These are phyloP conservation scores for Todiramphus chloris DNA, from an alignment of 2,113 vertebrate species.

Conservation along the genomic window DNA sequence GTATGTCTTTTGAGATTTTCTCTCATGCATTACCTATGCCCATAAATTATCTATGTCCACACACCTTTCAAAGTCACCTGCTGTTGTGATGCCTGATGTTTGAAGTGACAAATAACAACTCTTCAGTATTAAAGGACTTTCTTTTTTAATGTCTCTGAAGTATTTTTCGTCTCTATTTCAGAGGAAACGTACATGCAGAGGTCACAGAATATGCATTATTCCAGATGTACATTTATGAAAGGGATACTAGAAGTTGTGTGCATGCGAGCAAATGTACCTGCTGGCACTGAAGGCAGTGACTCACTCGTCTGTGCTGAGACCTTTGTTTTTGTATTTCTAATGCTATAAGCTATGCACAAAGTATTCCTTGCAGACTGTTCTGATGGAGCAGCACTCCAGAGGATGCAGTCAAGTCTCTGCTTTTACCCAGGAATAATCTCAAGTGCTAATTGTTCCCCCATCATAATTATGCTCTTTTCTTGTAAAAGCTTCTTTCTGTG, in stretches of 20 bases:
- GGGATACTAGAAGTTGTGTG: neutral
- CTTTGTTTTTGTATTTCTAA: neutral
- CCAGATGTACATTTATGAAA: neutral
- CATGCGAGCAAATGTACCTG: neutral
- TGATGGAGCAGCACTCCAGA: neutral
- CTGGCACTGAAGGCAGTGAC: neutral
- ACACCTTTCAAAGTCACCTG: neutral
- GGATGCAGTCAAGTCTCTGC: neutral
- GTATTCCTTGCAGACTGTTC: neutral
- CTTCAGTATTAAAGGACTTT: neutral
- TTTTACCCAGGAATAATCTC: neutral
- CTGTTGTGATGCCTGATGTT: neutral
- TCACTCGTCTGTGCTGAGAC: neutral
- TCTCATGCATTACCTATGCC: neutral
- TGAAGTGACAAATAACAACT: neutral
- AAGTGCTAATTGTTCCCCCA: neutral
- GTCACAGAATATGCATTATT: neutral
- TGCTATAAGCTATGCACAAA: neutral
- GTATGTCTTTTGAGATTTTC: neutral
- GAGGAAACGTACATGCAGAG: neutral
- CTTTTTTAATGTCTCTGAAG: neutral
- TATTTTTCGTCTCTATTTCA: neutral
- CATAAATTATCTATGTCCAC: neutral
- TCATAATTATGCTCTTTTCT: neutral
- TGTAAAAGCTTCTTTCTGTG: neutral